Conservation (phyloP, 1,140 invertebrate species). For the Copidosoma floridanum region DNA sequence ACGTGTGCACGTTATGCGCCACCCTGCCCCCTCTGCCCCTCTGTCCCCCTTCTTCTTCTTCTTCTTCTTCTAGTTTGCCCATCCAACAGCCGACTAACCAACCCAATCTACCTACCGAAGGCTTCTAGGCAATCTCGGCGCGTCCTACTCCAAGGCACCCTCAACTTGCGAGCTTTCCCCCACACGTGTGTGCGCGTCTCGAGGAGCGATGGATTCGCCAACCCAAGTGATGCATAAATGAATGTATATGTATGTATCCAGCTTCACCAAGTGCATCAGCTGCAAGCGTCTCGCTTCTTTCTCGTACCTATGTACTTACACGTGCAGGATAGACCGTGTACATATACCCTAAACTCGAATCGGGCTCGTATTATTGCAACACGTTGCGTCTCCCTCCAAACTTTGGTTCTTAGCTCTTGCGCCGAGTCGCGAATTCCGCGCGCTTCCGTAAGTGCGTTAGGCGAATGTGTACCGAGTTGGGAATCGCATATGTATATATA, state of each 20-base stretch:
- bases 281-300: too few species aligned
- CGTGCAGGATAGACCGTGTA: background rate
- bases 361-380: background rate
- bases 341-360: too few species aligned
- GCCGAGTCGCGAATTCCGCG: background rate
- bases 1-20: background rate
- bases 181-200: too few species aligned
- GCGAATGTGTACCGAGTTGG: background rate
- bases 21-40: background rate
- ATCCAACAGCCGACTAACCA: constrained; percentile 33
- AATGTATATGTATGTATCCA: background rate
- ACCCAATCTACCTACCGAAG: constrained; percentile 32
- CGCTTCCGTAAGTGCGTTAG: background rate
- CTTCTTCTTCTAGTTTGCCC: constrained; percentile 33
- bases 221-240: background rate
- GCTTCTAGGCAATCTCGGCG: constrained; percentile 19
- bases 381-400: background rate
- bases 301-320: too few species aligned
- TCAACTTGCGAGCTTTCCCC: background rate
- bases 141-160: too few species aligned
- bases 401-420: background rate
- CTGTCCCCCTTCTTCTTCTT: constrained; percentile 6
- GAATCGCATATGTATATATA: too few species aligned
- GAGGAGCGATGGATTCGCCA: constrained; percentile 5
- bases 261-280: too few species aligned